Conservation (phyloP, 2,113 vertebrate species). For the Pyxicephalus adspersus region DNA sequence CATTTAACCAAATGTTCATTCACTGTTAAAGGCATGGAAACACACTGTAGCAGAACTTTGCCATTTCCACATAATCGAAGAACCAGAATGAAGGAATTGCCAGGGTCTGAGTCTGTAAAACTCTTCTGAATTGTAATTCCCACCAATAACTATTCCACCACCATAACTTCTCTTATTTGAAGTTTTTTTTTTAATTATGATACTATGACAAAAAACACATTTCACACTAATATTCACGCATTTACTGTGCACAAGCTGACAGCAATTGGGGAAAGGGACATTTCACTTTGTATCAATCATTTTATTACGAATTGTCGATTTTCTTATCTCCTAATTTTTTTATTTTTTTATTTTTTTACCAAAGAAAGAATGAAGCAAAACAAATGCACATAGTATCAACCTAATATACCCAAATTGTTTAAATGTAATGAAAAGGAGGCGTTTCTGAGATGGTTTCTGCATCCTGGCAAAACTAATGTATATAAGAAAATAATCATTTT, state of each 20-base stretch:
- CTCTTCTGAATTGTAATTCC: conserved; percentile 6
- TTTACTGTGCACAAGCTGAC: conserved; percentile 98
- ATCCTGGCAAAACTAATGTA: background rate
- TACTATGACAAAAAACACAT: conserved; percentile 92
- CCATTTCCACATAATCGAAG: conserved; percentile 47
- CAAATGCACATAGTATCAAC: conserved; percentile 22
- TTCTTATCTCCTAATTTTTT: background rate
- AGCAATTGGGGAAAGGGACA: conserved; percentile 68
- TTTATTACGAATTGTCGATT: conserved; percentile 32
- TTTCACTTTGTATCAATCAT: conserved; percentile 8
- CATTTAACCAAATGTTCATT: conserved; percentile 39
- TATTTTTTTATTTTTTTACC: conserved; percentile 28
- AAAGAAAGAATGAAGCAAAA: conserved; percentile 28
- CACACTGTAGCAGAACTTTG: conserved; percentile 58
- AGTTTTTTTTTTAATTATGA: conserved; percentile 72
- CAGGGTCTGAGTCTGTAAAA: background rate
- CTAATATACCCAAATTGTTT: conserved; percentile 15
- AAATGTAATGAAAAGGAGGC: conserved; percentile 1
- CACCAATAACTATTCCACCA: conserved; percentile 85
- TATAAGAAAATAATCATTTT: background rate
- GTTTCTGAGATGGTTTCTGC: background rate
- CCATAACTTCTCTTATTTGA: conserved; percentile 81
- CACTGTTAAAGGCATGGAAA: conserved; percentile 59
- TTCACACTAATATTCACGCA: conserved; percentile 94
- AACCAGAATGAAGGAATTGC: conserved; percentile 1